Base-by-base conservation (phyloP, 64 coral and sea anemone genomes). In the Astreopora myriophthalma region DNA sequence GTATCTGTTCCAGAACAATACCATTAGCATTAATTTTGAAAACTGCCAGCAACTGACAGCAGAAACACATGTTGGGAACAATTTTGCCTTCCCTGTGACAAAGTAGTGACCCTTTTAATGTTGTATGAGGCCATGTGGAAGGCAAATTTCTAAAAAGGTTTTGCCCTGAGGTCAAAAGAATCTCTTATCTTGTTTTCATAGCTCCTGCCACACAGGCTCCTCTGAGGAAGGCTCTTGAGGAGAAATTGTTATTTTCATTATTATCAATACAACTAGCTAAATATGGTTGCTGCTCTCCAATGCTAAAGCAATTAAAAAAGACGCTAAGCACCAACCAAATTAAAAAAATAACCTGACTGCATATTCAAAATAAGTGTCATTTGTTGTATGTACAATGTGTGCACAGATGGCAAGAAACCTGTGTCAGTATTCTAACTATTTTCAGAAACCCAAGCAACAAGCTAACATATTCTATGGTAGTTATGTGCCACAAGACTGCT, bases 321-420 rank as follows among this genome's bases (percentile, higher is more conserved):
- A 64, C 23, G 61, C 13, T 13, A 17, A 17, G 13, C 23, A 64
- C 19, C 72, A 24, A 64, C 61, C 22, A 24, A 8, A 17, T 64
- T 64, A 64, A 64, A 64, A 64, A 64, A 64, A 64, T 64, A 64
- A 64, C 20, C 23, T 24, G 61, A 51, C 39, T 48, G 42, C 30
- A 40, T 48, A 78, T 78, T 51, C 75, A 78, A 78, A 78, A 78
- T 78, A 78, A 51, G 12, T 52, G 22, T 64, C 9, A 26, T 64
- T 55, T 55, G 12, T 55, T 55, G 17, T 55, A 46, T 46, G 8
- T 55, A 55, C 51, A 55, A 55, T 13, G 51, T 16, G 17, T 55
- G 51, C 51, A 55, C 12, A 8, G 40, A 44, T 44, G 40, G n/a
- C n/a, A n/a, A n/a, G n/a, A n/a, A n/a, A n/a, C n/a, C n/a, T n/a